Evolutionary conservation across 2,888 invertebrate genomes (phyloP).

Genomic region (Cryptus viduatorius): DNA sequence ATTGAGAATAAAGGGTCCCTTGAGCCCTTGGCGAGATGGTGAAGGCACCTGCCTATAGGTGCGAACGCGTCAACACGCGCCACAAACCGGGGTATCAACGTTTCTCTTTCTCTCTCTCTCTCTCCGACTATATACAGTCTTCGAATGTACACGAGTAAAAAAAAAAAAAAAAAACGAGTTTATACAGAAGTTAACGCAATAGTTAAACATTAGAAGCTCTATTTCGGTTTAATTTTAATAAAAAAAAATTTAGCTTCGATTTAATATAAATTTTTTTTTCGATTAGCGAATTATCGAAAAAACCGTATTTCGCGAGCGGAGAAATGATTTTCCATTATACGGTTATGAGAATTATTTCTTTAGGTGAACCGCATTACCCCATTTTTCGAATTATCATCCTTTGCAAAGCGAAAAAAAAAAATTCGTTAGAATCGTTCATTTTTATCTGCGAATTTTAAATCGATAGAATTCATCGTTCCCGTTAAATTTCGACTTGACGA

Average conservation of each 20-base stretch:
- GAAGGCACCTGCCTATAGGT: slow-evolving; percentile 75
- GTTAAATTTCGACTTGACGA: slow-evolving; percentile 38
- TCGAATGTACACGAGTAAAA: background rate
- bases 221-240: background rate
- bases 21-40: slow-evolving; percentile 62
- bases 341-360: too few relatives aligned
- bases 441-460: background rate
- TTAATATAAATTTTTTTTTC: too few relatives aligned
- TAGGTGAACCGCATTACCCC: too few relatives aligned
- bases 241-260: background rate
- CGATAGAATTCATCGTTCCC: slow-evolving; percentile 37
- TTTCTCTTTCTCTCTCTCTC: slow-evolving; percentile 64
- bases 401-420: too few relatives aligned
- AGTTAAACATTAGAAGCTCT: background rate
- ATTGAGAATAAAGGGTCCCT: slow-evolving; percentile 75
- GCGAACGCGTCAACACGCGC: slow-evolving; percentile 71
- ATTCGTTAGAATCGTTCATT: background rate
- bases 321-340: too few relatives aligned
- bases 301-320: too few relatives aligned
- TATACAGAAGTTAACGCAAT: background rate
- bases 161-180: background rate
- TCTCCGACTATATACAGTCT: background rate
- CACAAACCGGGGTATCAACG: slow-evolving; percentile 73
- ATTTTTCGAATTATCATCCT: too few relatives aligned
- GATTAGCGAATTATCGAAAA: too few relatives aligned